Conservation (phyloP, 2,797 vertebrate genomes). For the Tokudaia muenninki region DNA sequence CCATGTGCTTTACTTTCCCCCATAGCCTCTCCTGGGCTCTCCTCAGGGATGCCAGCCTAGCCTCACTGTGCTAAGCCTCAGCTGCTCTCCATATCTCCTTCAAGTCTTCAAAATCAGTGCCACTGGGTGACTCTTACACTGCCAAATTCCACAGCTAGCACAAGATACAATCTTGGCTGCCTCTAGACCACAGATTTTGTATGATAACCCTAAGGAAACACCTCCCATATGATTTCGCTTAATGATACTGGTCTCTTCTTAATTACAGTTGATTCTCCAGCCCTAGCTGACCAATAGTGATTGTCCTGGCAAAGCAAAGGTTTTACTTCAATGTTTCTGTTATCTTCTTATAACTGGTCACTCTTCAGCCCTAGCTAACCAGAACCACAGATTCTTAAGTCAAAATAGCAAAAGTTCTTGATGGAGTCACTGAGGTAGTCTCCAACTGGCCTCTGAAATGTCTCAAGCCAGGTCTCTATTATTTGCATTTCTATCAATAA, state of each 20-base stretch:
- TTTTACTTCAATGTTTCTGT: not conserved
- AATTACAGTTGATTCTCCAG: not conserved
- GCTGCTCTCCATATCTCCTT: no score
- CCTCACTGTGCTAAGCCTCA: not conserved
- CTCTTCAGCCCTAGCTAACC: not conserved
- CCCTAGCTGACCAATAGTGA: not conserved
- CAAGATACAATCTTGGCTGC: not conserved
- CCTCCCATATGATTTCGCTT: not conserved
- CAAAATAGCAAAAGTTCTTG: not conserved
- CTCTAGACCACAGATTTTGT: not conserved
- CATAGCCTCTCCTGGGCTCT: not conserved
- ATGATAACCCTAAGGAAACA: not conserved
- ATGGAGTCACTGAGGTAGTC: no score
- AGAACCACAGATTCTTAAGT: not conserved
- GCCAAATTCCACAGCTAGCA: not conserved
- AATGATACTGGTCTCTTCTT: not conserved
- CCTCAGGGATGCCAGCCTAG: no score
- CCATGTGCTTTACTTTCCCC: not conserved
- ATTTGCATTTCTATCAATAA: not conserved
- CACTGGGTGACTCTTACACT: not conserved
- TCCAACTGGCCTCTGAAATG: not conserved
- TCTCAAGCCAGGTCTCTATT: not conserved
- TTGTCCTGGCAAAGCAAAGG: not conserved
- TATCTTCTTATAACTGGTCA: not conserved
- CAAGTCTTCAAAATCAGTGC: not conserved